Evolutionary conservation across 2,113 vertebrate genomes (phyloP).

Genomic region (Cyprinodon brontotheroides): DNA sequence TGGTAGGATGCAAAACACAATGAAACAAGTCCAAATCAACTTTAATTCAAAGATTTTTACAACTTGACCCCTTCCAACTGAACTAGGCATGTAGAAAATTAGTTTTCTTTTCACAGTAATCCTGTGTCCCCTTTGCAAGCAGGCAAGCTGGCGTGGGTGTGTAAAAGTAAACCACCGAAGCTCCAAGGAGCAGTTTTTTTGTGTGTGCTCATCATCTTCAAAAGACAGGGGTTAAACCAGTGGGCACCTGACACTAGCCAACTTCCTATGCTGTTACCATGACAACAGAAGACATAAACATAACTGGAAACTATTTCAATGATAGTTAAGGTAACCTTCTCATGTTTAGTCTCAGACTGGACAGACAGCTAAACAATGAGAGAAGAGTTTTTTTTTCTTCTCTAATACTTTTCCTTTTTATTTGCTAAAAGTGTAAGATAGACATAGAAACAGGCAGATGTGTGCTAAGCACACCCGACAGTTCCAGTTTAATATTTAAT

Average conservation of each 20-base stretch:
- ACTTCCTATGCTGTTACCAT: conserved; percentile 58
- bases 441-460: conserved; percentile 67
- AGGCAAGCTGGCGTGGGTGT: conserved; percentile 38
- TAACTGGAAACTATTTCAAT: conserved; percentile 49
- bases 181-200: conserved; percentile 39
- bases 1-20: conserved; percentile 7
- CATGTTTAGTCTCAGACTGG: conserved; percentile 4
- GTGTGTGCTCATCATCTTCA: conserved; percentile 55
- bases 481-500: conserved; percentile 81
- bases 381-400: conserved; percentile 11
- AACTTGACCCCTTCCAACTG: conserved; percentile 4
- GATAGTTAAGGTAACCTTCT: conserved; percentile 29
- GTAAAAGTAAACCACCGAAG: conserved; percentile 57
- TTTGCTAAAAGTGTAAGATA: conserved; percentile 39
- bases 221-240: conserved; percentile 64
- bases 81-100: conserved; percentile 7
- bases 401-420: conserved; percentile 15
- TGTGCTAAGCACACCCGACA: conserved; percentile 70
- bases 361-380: conserved; percentile 31
- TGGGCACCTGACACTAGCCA: conserved; percentile 59
- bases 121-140: conserved; percentile 9
- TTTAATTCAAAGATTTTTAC: conserved; percentile 23
- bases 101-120: no score
- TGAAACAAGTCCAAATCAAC: conserved; percentile 33
- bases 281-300: conserved; percentile 70